Base-by-base conservation (phyloP, 1,140 invertebrate species). In the Agrypnia vestita region DNA sequence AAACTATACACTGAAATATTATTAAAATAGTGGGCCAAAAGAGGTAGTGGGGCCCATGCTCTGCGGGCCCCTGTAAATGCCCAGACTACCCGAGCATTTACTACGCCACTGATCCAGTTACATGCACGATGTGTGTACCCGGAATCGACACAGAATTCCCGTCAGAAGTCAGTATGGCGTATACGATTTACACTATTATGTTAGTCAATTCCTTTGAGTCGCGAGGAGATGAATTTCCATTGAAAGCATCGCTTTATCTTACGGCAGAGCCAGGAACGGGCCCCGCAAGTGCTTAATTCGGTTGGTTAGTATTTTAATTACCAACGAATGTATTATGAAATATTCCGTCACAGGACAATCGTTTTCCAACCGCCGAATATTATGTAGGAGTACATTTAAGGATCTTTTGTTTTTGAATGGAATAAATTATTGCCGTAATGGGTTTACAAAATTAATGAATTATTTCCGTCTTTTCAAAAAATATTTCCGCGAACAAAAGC, bases 341-440 rank as follows among this genome's bases (percentile, higher is more conserved):
- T 53, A 73, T 73, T 53, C 15, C 69, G 13, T 73, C 69, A 73
- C 53, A 53, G 35, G 69, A 73, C 69, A 73, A 73, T 69, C 64
- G 44, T 69, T 69, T 69, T 69, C 64, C 44, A 69, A 47, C 44
- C 12, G 64, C n/a, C 1, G 46, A 69, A 69, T 49, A 43, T 25
- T 19, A 64, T 19, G 15, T 59, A 64, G 25, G 44, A 47, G 15
- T 44, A 47, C 43, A 49, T 8, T 35, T 71, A 15, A 49, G 11
- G 8, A 25, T 55, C 69, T 73, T 72, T 73, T 73, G 69, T 73
- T 73, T 25, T 73, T 53, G n/a, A 4, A 15, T 15, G 21, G 19
- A 73, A 55, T 73, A 73, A 73, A 47, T 73, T 49, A 73, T 73
- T 73, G 15, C 47, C 47, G 17, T 73, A 73, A 73, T 73, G 69